Conservation (phyloP, 2,888 invertebrate genomes). For the Dexiosoma caninum region DNA sequence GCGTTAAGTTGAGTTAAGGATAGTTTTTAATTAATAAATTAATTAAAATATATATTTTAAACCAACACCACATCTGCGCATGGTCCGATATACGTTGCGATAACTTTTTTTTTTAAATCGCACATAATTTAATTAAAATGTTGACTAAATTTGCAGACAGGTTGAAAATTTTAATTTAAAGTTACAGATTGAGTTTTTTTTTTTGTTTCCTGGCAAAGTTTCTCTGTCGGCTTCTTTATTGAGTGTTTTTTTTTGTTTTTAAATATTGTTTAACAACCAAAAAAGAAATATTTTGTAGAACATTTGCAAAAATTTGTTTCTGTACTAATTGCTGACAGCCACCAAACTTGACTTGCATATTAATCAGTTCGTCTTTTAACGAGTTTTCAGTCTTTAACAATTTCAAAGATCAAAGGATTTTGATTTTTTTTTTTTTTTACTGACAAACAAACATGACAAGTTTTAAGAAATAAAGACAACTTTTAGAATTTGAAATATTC, state of each 20-base stretch:
- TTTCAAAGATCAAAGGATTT: conserved; percentile 33
- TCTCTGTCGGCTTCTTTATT: not conserved
- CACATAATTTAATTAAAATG: conserved; percentile 30
- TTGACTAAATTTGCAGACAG: not conserved
- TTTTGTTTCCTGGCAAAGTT: not conserved
- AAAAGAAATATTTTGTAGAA: conserved; percentile 1
- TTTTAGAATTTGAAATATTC: conserved; percentile 3
- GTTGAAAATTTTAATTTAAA: not conserved
- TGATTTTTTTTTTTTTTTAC: too few species aligned
- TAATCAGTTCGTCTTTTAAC: conserved; percentile 41
- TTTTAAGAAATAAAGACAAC: conserved; percentile 6
- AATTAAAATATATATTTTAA: conserved; percentile 42
- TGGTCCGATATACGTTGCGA: not conserved
- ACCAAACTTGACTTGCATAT: conserved; percentile 50
- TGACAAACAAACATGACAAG: conserved; percentile 1
- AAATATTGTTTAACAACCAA: not conserved
- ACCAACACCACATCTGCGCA: conserved; percentile 47
- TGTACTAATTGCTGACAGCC: conserved; percentile 62
- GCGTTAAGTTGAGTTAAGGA: not conserved
- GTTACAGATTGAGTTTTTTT: not conserved
- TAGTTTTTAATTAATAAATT: conserved; percentile 55
- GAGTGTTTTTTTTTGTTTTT: not conserved
- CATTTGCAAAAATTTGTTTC: conserved; percentile 52
- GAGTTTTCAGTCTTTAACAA: not conserved
- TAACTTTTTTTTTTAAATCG: not conserved